Base-by-base conservation (phyloP, 1,140 invertebrate genomes). In the Drosophila leontia region DNA sequence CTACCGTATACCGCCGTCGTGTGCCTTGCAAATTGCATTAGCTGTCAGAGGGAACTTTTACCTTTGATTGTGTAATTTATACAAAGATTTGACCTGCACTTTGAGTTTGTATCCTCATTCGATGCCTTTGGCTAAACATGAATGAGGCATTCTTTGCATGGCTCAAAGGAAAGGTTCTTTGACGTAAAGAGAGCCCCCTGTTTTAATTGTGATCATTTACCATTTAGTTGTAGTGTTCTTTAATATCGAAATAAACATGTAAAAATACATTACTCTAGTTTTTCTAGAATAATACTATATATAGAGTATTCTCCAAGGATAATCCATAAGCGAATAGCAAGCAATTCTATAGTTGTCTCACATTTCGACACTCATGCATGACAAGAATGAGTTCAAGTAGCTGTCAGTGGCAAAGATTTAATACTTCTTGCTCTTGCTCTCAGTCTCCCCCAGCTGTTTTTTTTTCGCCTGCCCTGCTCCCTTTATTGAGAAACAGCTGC, bases 401-500 rank as follows among this genome's bases (percentile, higher is more conserved):
- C 84, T 88, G 84, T 88, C 84, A 84, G 59, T 59, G 65, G 75
- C 76, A 78, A 78, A 70, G 80, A 87, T 80, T 87, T 88, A 88
- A 87, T 75, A 84, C 80, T 83, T 64, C 67, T 76, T 65, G 74
- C 63, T 41, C 37, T 42, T n/a, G 17, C 61, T 19, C 45, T 34
- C 13, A n/a, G 35, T 26, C 65, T 32, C 19, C 15, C 12, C 51
- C 12, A 35, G 51, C 51, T 65, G 41, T 15, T 45, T 58, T 65
- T 41, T 50, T 19, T 53, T 51, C 12, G 9, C 37, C 50, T 34
- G 50, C 23, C 15, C 42, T 17, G 42, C 42, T 74, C 44, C 35
- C 35, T 82, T 87, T 90, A 88, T 90, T 84, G 85, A 90, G 81
- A 81, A 88, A 76, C 85, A 88, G 81, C 85, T 88, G 85, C 85